phyloP scores from a whole-genome alignment of 2,797 vertebrate genomes.

The Pseudotriccus pelzelni region DNA sequence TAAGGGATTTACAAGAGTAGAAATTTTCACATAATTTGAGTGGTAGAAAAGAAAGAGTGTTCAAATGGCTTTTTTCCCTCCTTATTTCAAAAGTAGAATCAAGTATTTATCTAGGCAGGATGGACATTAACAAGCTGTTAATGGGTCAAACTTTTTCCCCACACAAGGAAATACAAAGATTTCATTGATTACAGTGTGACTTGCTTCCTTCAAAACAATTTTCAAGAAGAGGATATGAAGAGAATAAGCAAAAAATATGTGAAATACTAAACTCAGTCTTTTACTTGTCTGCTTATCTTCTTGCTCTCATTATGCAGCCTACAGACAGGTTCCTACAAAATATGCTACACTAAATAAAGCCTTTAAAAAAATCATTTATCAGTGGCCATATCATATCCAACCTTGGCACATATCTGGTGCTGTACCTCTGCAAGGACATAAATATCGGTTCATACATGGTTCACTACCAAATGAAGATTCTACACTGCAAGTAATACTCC shows the following conservation, averaged over 20 bases:
- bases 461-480: background rate
- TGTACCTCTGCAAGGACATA: background rate
- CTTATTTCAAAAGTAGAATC: background rate
- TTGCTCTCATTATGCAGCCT: background rate
- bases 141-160: background rate
- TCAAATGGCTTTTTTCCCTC: background rate
- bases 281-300: background rate
- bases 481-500: background rate
- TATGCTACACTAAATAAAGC: background rate
- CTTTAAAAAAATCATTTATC: background rate
- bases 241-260: background rate
- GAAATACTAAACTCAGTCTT: background rate
- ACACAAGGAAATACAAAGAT: background rate
- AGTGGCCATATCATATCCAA: background rate
- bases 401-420: background rate
- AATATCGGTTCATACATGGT: background rate
- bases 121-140: background rate
- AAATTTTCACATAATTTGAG: background rate
- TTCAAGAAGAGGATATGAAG: background rate
- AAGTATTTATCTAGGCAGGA: background rate
- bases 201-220: background rate
- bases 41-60: accelerated
- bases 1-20: background rate
- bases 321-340: background rate
- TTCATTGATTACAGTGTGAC: background rate